phyloP scores from a whole-genome alignment of 2,797 vertebrate species.

The Glyptemys insculpta region DNA sequence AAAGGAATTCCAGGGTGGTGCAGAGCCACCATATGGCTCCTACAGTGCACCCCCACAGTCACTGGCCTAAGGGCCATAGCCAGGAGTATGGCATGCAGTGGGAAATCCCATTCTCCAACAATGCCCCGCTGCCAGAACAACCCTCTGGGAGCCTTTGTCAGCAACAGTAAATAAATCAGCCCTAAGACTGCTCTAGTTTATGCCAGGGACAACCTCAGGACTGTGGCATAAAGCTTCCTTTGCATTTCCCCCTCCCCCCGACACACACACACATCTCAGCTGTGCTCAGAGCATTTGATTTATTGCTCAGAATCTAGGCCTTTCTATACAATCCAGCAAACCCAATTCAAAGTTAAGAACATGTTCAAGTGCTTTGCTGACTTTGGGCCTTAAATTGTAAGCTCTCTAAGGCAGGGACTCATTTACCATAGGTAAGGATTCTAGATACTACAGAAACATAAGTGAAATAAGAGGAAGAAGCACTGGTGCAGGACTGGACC shows the following conservation, averaged over 20 bases:
- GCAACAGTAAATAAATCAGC: background rate
- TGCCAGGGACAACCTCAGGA: background rate
- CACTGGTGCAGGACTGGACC: too few species aligned
- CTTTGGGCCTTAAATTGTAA: background rate
- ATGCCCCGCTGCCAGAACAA: background rate
- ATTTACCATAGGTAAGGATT: background rate
- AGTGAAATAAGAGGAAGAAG: background rate
- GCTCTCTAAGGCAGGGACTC: background rate
- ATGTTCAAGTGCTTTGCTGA: background rate
- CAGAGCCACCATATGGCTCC: too few species aligned
- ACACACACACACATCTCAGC: background rate
- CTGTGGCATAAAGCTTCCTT: background rate
- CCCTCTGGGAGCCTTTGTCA: background rate
- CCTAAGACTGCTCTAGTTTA: background rate
- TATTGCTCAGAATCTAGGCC: background rate
- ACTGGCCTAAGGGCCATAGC: background rate
- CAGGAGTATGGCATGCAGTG: background rate
- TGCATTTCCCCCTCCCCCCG: too few species aligned
- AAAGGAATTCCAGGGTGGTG: too few species aligned
- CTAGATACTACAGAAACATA: background rate
- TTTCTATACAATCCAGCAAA: background rate
- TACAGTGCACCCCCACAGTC: too few species aligned
- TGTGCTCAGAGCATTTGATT: background rate
- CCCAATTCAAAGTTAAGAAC: background rate
- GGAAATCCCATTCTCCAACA: background rate